A percentile compares a stretch with the other conserved stretches of the same genome.
phyloP scores from a whole-genome alignment of 2,888 invertebrate species.

The Amblyteles armatorius region DNA sequence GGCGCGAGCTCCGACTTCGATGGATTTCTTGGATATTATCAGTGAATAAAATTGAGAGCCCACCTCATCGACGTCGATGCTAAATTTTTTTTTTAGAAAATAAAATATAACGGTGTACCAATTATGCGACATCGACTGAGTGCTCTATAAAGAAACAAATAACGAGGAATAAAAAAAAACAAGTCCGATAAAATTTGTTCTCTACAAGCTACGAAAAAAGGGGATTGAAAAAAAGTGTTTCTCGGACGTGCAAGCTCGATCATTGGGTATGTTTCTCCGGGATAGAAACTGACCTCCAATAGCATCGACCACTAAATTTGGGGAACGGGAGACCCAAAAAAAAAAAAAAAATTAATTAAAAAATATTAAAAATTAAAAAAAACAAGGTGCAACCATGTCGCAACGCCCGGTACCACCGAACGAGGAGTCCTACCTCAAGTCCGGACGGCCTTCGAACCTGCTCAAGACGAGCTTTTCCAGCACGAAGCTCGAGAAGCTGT shows the following conservation, averaged over 20 bases:
- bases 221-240: background rate
- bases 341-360: constrained; percentile 22
- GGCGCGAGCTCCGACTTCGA: background rate
- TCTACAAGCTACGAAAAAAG: background rate
- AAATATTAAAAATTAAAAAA: constrained; percentile 8
- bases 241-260: background rate
- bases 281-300: background rate
- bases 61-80: background rate
- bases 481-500: constrained; percentile 89
- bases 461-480: constrained; percentile 87
- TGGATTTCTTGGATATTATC: constrained; percentile 6
- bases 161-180: background rate
- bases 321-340: background rate
- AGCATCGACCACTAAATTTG: background rate
- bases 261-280: background rate
- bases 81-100: background rate
- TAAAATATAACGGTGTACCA: background rate
- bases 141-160: background rate
- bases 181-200: constrained; percentile 7
- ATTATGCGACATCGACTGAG: constrained; percentile 30
- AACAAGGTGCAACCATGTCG: constrained; percentile 72
- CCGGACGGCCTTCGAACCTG: constrained; percentile 82
- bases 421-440: constrained; percentile 83
- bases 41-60: background rate
- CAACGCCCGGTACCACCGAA: constrained; percentile 80